Evolutionary conservation across 92 coral and sea anemone species (phyloP), one percentile per base, ranked within the genome.

Genomic region (Epizoanthus rinbou): DNA sequence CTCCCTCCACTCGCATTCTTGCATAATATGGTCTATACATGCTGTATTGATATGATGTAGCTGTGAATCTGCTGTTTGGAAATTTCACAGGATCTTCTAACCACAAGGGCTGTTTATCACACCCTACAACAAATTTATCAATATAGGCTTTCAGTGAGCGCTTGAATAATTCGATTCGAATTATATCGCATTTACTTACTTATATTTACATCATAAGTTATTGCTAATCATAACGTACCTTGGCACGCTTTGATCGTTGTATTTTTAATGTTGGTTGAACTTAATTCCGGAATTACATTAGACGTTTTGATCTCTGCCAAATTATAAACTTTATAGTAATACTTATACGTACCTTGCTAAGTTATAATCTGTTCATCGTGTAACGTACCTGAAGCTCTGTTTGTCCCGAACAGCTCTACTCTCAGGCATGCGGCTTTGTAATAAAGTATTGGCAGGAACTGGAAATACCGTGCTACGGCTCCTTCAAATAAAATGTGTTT

Each of bases 41-140:
- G 78, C 78, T 73, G 60, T 59, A 73, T 8, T 62, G 58, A 21
- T 6, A 73, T 5, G 79, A 3, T 22, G 23, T 47, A 3, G 79
- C 79, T 16, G 45, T 73, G 41, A 73, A 73, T 22, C 79, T 47
- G 41, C 25, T 73, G 21, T 73, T 24, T 13, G 79, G 79, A 73
- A 73, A 73, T n/a, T 73, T 73, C 5, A 73, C 79, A 0, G 64
- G 79, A 22, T 73, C 79, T 24, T 73, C 79, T 73, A 73, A 50
- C 79, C 79, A 73, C 23, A 73, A 52, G 22, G 39, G 64, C 5
- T 22, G 59, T 7, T 13, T 15, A 73, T 73, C 43, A n/a, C 79
- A 73, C 19, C 79, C 79, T 73, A 73, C 4, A 43, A 71, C 3
- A 16, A 9, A 45, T 37, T 3, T 45, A 45, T 45, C 13, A 45